A percentile compares a stretch with the other conserved stretches of the same genome.
Evolutionary conservation across 2,797 vertebrate species (phyloP).

Genomic region (Australoheros facetus): DNA sequence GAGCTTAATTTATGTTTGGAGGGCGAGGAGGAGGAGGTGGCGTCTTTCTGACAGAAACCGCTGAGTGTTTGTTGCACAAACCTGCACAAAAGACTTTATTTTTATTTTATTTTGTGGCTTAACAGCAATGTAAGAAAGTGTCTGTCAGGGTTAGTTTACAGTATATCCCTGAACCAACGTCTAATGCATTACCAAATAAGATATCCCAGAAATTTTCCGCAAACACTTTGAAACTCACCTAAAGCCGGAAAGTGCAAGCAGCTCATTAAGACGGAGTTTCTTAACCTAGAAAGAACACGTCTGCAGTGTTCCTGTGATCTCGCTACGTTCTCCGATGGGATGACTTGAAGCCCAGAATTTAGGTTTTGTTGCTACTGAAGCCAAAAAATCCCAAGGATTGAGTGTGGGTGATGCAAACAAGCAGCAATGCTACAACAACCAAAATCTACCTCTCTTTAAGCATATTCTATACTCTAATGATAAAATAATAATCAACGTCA

Average conservation of each 20-base stretch:
- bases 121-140: not conserved
- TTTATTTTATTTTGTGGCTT: not conserved
- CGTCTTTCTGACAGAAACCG: constrained; percentile 8
- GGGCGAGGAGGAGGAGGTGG: constrained; percentile 45
- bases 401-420: not conserved
- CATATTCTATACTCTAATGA: not conserved
- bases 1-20: constrained; percentile 55
- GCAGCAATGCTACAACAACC: not conserved
- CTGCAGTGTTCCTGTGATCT: not conserved
- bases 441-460: not conserved
- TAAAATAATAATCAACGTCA: not conserved
- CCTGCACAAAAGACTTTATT: not conserved
- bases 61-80: not conserved
- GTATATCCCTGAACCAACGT: not conserved
- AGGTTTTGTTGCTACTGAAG: not conserved
- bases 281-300: constrained; percentile 6
- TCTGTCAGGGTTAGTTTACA: not conserved
- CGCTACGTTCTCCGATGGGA: not conserved
- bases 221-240: not conserved
- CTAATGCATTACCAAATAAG: not conserved
- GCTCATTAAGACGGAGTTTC: not conserved
- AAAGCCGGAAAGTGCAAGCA: not conserved
- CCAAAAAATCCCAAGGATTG: not conserved
- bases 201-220: not conserved
- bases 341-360: not conserved